A percentile compares a stretch with the other conserved stretches of the same genome.
These are phyloP conservation scores for Stegastes partitus DNA, from an alignment of 2,113 vertebrate species.

Conservation along the genomic window DNA sequence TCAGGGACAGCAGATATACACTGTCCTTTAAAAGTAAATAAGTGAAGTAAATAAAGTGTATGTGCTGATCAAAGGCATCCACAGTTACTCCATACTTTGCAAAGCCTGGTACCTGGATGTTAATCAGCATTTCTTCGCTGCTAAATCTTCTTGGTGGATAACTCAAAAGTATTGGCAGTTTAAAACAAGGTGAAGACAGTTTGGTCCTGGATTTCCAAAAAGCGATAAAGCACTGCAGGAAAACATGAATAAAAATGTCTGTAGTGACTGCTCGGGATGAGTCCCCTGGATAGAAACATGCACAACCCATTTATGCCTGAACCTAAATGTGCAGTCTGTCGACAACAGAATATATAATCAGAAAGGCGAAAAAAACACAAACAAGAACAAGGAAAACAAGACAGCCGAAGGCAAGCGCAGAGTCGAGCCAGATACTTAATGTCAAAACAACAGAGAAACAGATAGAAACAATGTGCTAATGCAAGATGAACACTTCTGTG, in stretches of 20 bases:
- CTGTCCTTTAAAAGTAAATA: too few relatives aligned
- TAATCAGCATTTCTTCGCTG: too few relatives aligned
- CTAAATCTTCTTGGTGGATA: too few relatives aligned
- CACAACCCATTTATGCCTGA: neutral
- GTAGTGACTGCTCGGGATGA: neutral
- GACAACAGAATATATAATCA: neutral
- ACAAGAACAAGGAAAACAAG: slow-evolving; percentile 16
- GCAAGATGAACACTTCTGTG: slow-evolving; percentile 56
- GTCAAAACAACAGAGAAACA: slow-evolving; percentile 40
- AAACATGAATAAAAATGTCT: neutral
- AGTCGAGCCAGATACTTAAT: slow-evolving; percentile 6
- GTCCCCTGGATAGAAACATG: neutral
- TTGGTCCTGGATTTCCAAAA: too few relatives aligned
- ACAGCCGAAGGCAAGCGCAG: slow-evolving; percentile 1
- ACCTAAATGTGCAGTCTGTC: neutral
- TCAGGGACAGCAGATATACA: too few relatives aligned
- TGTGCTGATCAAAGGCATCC: too few relatives aligned
- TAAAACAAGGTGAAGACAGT: neutral
- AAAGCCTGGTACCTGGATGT: too few relatives aligned
- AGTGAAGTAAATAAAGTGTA: too few relatives aligned
- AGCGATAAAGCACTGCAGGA: too few relatives aligned
- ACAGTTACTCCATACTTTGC: too few relatives aligned
- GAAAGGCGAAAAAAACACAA: neutral
- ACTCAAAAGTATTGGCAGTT: neutral
- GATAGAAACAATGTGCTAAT: slow-evolving; percentile 43